These are phyloP conservation scores for Irena cyanogastra DNA, from an alignment of 2,113 vertebrate species.

Conservation along the genomic window DNA sequence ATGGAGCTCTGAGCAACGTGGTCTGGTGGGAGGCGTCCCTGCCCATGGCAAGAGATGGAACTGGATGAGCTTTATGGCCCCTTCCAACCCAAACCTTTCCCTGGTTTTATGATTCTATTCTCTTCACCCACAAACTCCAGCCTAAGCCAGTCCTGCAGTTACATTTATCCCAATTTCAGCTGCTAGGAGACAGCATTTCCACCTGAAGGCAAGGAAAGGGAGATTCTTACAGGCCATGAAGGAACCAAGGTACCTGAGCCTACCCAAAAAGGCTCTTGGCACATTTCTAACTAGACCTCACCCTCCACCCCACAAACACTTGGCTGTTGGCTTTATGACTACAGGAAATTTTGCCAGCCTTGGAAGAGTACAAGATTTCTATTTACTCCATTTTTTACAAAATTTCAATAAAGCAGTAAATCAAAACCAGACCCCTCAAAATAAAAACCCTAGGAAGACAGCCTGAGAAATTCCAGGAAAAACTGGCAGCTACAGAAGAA, in stretches of 20 bases:
- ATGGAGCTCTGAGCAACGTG: neutral
- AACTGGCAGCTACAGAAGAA: neutral
- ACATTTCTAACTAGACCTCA: neutral
- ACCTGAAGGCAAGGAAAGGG: neutral
- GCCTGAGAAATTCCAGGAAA: conserved; percentile 11
- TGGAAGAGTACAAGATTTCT: neutral
- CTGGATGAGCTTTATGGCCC: neutral
- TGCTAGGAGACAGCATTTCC: neutral
- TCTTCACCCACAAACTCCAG: neutral
- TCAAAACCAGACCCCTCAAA: neutral
- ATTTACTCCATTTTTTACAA: neutral
- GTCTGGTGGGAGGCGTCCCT: neutral
- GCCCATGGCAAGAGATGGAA: neutral
- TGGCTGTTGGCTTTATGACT: neutral
- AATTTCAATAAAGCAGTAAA: neutral
- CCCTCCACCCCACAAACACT: neutral
- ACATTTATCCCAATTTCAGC: neutral
- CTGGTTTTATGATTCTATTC: neutral
- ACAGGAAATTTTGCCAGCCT: neutral
- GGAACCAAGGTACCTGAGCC: neutral
- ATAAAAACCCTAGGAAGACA: neutral
- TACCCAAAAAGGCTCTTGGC: neutral
- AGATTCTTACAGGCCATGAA: neutral
- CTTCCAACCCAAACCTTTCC: neutral
- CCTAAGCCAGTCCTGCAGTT: neutral